Evolutionary conservation across 2,113 vertebrate genomes (phyloP), one percentile per base, ranked within the genome.

Genomic region (Epinephelus fuscoguttatus): DNA sequence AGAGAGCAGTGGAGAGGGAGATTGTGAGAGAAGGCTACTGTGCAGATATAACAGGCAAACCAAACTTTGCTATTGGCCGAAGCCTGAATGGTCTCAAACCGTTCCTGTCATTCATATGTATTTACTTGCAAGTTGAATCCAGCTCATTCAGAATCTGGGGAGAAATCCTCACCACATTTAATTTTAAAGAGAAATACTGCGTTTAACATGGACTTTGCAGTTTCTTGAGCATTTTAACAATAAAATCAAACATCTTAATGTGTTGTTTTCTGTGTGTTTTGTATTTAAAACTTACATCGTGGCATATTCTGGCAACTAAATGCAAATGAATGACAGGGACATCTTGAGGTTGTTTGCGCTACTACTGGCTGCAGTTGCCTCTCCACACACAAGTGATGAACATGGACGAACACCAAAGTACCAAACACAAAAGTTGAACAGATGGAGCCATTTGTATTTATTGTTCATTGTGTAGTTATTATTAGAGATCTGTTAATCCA

Each of bases 81-180:
- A 88, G 88, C 90, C 78, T 84, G 81, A 80, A 84, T 68, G 88
- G 84, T 87, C 80, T 89, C 75, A 64, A 91, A 86, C 87, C 72
- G 88, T 56, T 86, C 17, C 68, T 59, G 71, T 84, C 84, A 87
- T 89, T 87, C 84, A 84, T 62, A 70, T 64, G 23, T 59, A 61
- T 78, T 70, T 68, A 47, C 57, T 73, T 49, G 47, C 11, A 40
- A 14, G 56, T 17, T 30, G 18, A 59, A 30, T 62, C 60, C 6
- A 2, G 21, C 66, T 33, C 74, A 79, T 84, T 81, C 77, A 88
- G 37, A 68, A 63, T 61, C 62, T 67, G n/a, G 7, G 53, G 74
- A 63, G 30, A n/a, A 72, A 49, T 30, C 59, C 45, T 33, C 50
- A 33, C 4, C 25, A 15, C 25, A 30, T 15, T 49, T 0, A 55